A percentile compares a stretch with the other conserved stretches of the same genome.
Evolutionary conservation across 2,888 invertebrate species (phyloP).

Genomic region (Hydrotaea diabolus): DNA sequence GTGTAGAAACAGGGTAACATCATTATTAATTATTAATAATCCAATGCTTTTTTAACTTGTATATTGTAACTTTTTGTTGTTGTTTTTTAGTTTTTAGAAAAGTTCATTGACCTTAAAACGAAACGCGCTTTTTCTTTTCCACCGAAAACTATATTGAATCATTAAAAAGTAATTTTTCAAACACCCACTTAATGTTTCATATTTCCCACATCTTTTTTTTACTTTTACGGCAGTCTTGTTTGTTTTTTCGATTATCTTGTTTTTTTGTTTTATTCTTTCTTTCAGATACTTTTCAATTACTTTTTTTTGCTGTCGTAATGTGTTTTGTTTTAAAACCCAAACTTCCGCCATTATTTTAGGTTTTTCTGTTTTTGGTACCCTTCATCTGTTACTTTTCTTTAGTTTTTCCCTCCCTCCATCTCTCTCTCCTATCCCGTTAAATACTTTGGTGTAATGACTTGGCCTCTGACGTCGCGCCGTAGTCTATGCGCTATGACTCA

Average conservation of each 20-base stretch:
- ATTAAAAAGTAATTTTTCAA: conserved; percentile 51
- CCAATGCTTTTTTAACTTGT: no score
- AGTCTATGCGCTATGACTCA: neutral
- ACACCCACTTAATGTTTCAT: conserved; percentile 52
- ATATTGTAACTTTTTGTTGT: no score
- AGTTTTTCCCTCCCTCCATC: neutral
- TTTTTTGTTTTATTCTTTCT: neutral
- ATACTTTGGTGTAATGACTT: neutral
- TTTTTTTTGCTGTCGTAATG: neutral
- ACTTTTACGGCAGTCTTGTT: neutral
- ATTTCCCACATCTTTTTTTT: neutral
- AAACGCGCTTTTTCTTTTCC: no score
- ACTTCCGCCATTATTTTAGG: conserved; percentile 14
- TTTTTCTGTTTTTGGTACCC: conserved; percentile 7
- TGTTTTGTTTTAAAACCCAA: neutral
- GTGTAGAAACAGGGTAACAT: no score
- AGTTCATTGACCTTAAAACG: no score
- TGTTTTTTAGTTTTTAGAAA: no score
- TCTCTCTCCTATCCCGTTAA: no score
- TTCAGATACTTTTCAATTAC: neutral
- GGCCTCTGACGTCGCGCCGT: neutral
- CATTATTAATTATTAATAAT: no score
- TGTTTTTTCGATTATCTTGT: neutral
- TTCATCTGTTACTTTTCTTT: neutral
- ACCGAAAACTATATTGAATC: conserved; percentile 9